Evolutionary conservation across 2,113 vertebrate genomes (phyloP), one percentile per base, ranked within the genome.

Genomic region (Paracanthobrama guichenoti): DNA sequence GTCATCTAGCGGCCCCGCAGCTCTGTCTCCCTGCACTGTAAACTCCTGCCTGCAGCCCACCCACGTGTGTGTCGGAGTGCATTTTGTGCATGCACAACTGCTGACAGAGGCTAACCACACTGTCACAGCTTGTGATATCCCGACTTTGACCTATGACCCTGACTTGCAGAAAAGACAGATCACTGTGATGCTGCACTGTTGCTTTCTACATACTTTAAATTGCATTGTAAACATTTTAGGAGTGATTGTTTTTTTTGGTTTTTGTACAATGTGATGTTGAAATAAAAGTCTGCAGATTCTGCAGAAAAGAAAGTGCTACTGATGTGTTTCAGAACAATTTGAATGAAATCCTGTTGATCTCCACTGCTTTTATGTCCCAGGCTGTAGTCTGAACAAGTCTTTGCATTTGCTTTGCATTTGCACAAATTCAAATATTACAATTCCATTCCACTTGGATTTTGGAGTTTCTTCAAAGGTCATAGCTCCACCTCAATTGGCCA

Each of bases 81-180:
- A n/a, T 82, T 55, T n/a, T 67, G 83, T 91, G 90, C 85, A 87
- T 88, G 88, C 85, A 78, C 82, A 81, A 92, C 92, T 81, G 91
- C 87, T 93, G 93, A 94, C 88, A 87, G 92, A 92, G 90, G 88
- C 90, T 91, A 91, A 92, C 89, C 92, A 93, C 90, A 90, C 91
- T 91, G 87, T 91, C 89, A 88, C 90, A 88, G 88, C 73, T 67
- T 86, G 62, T 88, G 90, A 90, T 90, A 86, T 86, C 77, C 90
- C 79, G 69, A 28, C 59, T 71, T n/a, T 85, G 85, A 85, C 75
- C 67, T 69, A 26, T 67, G 28, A 79, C 72, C 67, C 60, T 53
- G 39, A 85, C 76, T 48, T 26, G 55, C 24, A 72, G 48, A n/a
- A 57, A 85, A 59, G 62, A 13, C 83, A 78, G 64, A 71, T 79